phyloP scores from a whole-genome alignment of 2,888 invertebrate species.

The Cepaea hortensis region DNA sequence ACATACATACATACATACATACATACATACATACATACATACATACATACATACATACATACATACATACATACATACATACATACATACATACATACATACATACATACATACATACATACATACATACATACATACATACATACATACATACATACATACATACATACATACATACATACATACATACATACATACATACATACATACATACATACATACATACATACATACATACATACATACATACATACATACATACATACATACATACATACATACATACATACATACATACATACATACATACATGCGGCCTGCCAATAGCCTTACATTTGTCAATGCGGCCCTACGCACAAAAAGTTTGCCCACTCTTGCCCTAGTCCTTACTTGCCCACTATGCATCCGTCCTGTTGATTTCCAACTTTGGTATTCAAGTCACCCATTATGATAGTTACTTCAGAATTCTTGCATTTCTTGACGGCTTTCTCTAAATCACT shows the following conservation, averaged over 20 bases:
- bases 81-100: slow-evolving; percentile 1
- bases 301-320: no score
- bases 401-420: no score
- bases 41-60: not conserved
- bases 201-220: slow-evolving; percentile 17
- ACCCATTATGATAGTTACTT: no score
- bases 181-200: slow-evolving; percentile 15
- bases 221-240: not conserved
- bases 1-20: slow-evolving; percentile 26
- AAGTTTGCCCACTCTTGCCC: no score
- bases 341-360: no score
- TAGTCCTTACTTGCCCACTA: no score
- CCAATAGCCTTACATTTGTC: not conserved
- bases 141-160: slow-evolving; percentile 1
- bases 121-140: not conserved
- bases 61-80: not conserved
- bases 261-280: no score
- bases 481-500: no score
- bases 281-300: no score
- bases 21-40: not conserved
- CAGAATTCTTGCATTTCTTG: no score
- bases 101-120: slow-evolving; percentile 3
- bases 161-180: not conserved
- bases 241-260: not conserved
- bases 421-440: no score